A percentile compares a stretch with the other conserved stretches of the same genome.
phyloP scores from a whole-genome alignment of 2,113 vertebrate species.

The Panurus biarmicus region DNA sequence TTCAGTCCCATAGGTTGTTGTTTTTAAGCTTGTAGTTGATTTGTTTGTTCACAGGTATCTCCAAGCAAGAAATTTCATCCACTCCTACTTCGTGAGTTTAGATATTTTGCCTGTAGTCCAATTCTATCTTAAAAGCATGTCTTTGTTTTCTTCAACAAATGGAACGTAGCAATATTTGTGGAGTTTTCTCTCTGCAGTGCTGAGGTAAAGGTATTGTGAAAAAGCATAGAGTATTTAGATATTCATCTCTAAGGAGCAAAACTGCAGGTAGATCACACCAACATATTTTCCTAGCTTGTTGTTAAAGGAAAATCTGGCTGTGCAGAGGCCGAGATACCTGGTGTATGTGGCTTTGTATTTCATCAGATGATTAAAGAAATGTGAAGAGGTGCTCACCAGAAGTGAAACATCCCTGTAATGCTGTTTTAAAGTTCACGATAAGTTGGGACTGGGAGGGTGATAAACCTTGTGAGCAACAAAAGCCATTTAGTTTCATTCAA shows the following conservation, averaged over 20 bases:
- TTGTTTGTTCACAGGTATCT: not conserved
- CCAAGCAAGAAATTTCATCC: not conserved
- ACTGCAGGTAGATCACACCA: not conserved
- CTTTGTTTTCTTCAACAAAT: not conserved
- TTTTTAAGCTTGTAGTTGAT: conserved; percentile 8
- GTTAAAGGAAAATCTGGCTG: not conserved
- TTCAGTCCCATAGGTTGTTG: not conserved
- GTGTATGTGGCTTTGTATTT: not conserved
- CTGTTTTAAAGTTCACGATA: not conserved
- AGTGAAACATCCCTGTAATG: not conserved
- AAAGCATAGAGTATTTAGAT: not conserved
- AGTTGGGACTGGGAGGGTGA: not conserved
- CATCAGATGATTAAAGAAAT: not conserved
- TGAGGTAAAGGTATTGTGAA: not conserved
- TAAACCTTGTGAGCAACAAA: not conserved
- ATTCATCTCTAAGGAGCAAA: not conserved
- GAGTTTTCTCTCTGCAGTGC: not conserved
- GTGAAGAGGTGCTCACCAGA: not conserved
- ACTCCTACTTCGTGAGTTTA: not conserved
- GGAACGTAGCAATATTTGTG: not conserved
- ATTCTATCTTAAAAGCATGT: not conserved
- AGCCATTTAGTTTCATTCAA: not conserved
- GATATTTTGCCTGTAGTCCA: not conserved
- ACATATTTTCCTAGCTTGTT: not conserved
- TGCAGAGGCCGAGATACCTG: not conserved